Base-by-base conservation (phyloP, 2,113 vertebrate genomes). In the Sander lucioperca region DNA sequence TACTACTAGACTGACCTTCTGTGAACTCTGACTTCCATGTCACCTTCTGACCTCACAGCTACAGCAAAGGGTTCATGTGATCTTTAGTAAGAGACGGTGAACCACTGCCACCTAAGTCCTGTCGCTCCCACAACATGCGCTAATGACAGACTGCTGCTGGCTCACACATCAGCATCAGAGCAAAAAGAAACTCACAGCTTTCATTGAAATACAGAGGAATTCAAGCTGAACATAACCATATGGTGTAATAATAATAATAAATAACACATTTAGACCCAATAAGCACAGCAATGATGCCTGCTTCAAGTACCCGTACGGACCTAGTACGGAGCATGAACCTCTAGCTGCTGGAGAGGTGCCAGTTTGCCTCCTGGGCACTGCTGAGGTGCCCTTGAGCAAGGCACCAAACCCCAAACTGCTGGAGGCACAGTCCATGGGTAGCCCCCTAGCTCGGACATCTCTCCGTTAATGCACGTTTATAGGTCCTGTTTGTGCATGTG, bases 11-110 rank as follows among this genome's bases (percentile, higher is more conserved):
- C 30, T 62, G 82, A 50, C 74, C 68, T 23, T 21, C 18, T 14
- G 19, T 80, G 48, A 84, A 66, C 79, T 80, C 48, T 64, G 74
- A 85, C 80, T 62, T 72, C 12, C 18, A 9, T n/a, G 56, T 62
- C 33, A 83, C 64, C 67, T 50, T 23, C 18, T 58, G 59, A 78
- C 65, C 58, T n/a, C 10, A 33, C 30, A 2, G 48, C 78, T 62
- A 63, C 45, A 65, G 82, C 71, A 36, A 70, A 85, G 65, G 39
- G 1, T 75, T 72, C 54, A 74, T 86, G 81, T 83, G 85, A 87
- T 85, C 54, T 83, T 81, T 59, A 74, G 77, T 58, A 70, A 86
- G 56, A 75, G 63, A 56, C 8, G 23, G 64, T 19, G 15, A 48
- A 88, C 72, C 79, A 67, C 77, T 91, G 54, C 53, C 48, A 61